phyloP scores from a whole-genome alignment of 2,888 invertebrate species.

The Athetis lepigone region DNA sequence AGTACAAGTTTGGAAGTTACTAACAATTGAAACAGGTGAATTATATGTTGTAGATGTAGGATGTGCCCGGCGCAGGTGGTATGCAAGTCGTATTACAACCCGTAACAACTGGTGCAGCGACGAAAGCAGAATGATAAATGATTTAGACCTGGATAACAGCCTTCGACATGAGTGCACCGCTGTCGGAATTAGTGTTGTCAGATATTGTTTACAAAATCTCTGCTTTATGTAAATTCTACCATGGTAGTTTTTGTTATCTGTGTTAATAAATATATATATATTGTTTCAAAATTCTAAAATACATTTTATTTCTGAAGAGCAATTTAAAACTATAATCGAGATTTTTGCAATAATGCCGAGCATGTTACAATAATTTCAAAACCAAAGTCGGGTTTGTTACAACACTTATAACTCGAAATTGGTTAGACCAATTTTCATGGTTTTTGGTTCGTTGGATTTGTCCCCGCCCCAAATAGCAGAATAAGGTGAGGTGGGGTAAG shows the following conservation, averaged over 20 bases:
- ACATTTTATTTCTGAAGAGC: no score
- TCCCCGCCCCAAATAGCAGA: no score
- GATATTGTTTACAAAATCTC: constrained; percentile 41
- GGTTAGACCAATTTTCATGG: no score
- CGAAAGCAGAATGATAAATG: constrained; percentile 60
- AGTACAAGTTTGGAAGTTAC: constrained; percentile 49
- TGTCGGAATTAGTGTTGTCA: constrained; percentile 68
- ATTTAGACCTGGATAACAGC: constrained; percentile 58
- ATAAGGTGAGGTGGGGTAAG: no score
- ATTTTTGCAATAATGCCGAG: no score
- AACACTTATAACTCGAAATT: no score
- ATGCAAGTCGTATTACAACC: constrained; percentile 23
- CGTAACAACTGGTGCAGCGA: constrained; percentile 49
- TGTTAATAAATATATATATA: neutral
- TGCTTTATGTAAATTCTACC: constrained; percentile 34
- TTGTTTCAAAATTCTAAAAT: no score
- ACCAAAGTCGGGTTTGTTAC: no score
- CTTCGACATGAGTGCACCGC: constrained; percentile 65
- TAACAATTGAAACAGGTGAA: constrained; percentile 32
- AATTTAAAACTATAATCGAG: no score
- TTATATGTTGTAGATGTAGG: constrained; percentile 12
- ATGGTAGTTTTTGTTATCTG: constrained; percentile 26
- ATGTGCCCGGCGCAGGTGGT: constrained; percentile 26
- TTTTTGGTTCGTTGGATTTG: no score
- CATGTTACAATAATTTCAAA: no score